A percentile compares a stretch with the other conserved stretches of the same genome.
Evolutionary conservation across 2,113 vertebrate genomes (phyloP).

Genomic region (Podocnemis expansa): DNA sequence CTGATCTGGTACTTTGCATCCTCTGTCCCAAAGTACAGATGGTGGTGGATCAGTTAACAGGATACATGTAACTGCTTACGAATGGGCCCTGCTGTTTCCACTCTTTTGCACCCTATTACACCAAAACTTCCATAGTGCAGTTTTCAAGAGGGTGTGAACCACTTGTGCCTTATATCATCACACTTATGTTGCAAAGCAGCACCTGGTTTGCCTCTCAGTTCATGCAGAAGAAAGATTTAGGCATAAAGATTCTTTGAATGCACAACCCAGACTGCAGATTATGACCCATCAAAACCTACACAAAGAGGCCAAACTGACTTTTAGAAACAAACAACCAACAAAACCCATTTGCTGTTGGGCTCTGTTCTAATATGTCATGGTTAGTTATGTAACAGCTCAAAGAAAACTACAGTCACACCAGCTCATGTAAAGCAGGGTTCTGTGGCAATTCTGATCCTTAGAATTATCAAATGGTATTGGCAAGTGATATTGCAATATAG

Average conservation of each 20-base stretch:
- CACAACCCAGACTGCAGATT: background rate
- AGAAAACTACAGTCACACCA: background rate
- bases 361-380: background rate
- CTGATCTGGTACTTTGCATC: background rate
- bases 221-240: accelerated
- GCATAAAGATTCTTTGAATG: background rate
- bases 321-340: background rate
- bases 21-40: background rate
- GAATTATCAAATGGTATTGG: background rate
- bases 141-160: background rate
- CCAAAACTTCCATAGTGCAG: background rate
- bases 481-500: background rate
- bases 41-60: background rate
- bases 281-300: background rate
- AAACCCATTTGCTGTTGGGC: background rate
- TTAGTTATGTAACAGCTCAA: background rate
- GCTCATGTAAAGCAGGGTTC: background rate
- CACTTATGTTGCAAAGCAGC: background rate
- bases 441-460: background rate
- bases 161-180: background rate
- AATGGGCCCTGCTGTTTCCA: background rate
- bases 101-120: background rate
- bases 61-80: background rate
- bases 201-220: background rate
- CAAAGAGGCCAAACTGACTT: background rate